These are phyloP conservation scores for Diaphora mendica DNA, from an alignment of 2,888 invertebrate genomes.

Conservation along the genomic window DNA sequence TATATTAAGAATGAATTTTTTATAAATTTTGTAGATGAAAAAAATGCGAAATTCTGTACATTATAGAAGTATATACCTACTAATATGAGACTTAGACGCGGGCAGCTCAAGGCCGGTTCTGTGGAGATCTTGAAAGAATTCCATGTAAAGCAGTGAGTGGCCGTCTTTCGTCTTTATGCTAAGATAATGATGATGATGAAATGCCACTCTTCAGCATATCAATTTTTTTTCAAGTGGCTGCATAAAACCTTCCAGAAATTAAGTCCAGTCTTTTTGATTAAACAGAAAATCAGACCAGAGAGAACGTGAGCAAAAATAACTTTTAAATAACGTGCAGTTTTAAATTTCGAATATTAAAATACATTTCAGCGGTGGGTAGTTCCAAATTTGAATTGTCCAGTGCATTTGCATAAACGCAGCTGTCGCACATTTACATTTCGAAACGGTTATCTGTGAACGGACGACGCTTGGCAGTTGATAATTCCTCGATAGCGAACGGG, in stretches of 20 bases:
- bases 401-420: slow-evolving; percentile 70
- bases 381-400: slow-evolving; percentile 65
- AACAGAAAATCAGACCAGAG: background rate
- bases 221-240: background rate
- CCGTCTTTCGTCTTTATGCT: no score
- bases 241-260: background rate
- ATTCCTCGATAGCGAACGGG: slow-evolving; percentile 31
- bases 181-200: no score
- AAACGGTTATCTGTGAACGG: slow-evolving; percentile 57
- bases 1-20: no score
- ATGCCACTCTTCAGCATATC: no score
- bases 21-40: no score
- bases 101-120: no score
- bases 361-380: slow-evolving; percentile 36
- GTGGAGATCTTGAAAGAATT: no score
- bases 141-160: no score
- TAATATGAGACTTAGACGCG: no score
- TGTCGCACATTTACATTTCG: slow-evolving; percentile 63
- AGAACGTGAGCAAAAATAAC: background rate
- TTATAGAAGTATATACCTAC: no score
- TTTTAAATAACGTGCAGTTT: slow-evolving; percentile 14
- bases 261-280: background rate
- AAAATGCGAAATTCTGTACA: no score
- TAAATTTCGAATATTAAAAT: slow-evolving; percentile 46
- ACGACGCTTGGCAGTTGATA: slow-evolving; percentile 57